Evolutionary conservation across 2,797 vertebrate genomes (phyloP), one percentile per base, ranked within the genome.

Genomic region (Melanogrammus aeglefinus): DNA sequence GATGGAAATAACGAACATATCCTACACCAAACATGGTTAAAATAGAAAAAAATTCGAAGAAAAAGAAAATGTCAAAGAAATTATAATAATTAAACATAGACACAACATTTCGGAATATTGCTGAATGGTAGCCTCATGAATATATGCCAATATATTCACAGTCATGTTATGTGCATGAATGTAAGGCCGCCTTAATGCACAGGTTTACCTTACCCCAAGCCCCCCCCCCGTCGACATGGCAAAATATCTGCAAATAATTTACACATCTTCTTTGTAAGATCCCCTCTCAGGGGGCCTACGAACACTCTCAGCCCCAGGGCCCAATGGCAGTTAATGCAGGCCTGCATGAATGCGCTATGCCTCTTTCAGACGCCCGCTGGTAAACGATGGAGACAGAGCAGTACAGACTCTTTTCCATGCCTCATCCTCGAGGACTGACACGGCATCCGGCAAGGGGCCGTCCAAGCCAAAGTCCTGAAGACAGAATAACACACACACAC

Each of bases 361-460:
- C 92, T 96, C 94, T 83, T 95, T 96, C 74, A 96, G 90, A 83
- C 89, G 92, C 29, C 95, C 91, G 0, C 91, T 95, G 83, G 94
- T 94, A 86, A 96, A 96, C 0, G 93, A 77, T 0, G 93, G 94
- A 14, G 94, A 95, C 4, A 96, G 88, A 0, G 94, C 82, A 0
- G 83, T 83, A 41, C 92, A 90, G 74, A 96, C 95, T 74, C 93
- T 92, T 78, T 78, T 96, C 95, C 95, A 95, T 12, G 92, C 72
- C 0, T 96, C 94, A 77, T 95, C 94, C 66, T 89, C 79, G 1
- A 85, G 81, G 0, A 91, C 0, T 0, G 36, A 80, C 27, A 95
- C 4, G 1, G 93, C 87, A 0, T 92, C 92, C 0, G 79, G 16
- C 69, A 96, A 75, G 0, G 84, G 79, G 12, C 94, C 94, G 0